Evolutionary conservation across 1,140 invertebrate species (phyloP), one percentile per base, ranked within the genome.

Genomic region (Platyura marginata): DNA sequence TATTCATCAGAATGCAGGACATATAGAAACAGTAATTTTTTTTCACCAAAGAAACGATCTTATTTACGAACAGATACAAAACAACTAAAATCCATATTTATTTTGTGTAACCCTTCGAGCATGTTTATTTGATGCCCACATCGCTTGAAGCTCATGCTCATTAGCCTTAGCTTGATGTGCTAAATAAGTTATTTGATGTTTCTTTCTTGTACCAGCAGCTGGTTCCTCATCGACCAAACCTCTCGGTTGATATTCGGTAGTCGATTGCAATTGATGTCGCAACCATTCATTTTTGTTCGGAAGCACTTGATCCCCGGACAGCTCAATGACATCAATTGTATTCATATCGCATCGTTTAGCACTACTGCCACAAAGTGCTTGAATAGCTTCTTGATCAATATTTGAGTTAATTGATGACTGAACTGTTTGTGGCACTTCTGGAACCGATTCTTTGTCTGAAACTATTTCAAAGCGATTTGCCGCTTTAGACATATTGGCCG

Each of bases 181-280:
- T 43, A 95, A 69, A 62, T 95, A 95, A 3, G 89, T 94, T 49
- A 96, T 96, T 66, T 96, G 92, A 70, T 96, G 90, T 63, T 95
- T 95, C 32, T 78, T 66, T 49, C 71, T 75, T 46, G 81, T 79
- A 49, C 79, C 77, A 13, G 67, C 67, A 2, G 77, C 75, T 1
- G 79, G 76, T 48, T 77, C 71, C 49, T 61, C 59, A 37, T 59
- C 57, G 2, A 49, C 56, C 3, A 61, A 42, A 1, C 59, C 59
- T 10, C 51, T 61, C 3, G 59, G 51, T 21, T 59, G 54, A 43
- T 48, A 63, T 40, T 67, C 63, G 40, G 69, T 68, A 45, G 86
- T 79, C 52, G 89, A 81, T 23, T 84, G 81, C 18, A 92, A 54
- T 0, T 79, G 75, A 51, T 87, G 88, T 0, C 81, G 75, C 48